These are phyloP conservation scores for Scomber scombrus DNA, from an alignment of 2,113 vertebrate species.

Conservation along the genomic window DNA sequence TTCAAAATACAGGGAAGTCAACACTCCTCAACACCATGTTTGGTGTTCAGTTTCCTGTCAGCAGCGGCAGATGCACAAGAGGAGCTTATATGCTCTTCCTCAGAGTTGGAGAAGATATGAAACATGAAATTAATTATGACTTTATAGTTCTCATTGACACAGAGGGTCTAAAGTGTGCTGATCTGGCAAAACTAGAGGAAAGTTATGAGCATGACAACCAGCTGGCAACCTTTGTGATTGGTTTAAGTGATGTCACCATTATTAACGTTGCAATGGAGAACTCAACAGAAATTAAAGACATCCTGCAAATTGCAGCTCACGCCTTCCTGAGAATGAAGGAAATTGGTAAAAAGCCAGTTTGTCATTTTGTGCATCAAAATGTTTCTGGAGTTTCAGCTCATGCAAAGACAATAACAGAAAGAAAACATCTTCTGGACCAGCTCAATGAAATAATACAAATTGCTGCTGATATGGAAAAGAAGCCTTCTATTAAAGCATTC, in stretches of 20 bases:
- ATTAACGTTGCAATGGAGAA: constrained; percentile 81
- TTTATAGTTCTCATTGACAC: constrained; percentile 77
- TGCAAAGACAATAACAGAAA: constrained; percentile 70
- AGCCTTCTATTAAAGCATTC: constrained; percentile 45
- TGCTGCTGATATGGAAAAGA: constrained; percentile 78
- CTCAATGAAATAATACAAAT: constrained; percentile 77
- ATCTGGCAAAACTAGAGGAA: constrained; percentile 54
- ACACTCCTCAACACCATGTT: constrained; percentile 91
- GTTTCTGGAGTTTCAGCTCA: constrained; percentile 77
- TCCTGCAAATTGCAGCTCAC: constrained; percentile 72
- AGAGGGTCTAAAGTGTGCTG: constrained; percentile 70
- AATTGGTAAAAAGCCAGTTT: constrained; percentile 80
- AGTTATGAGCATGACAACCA: constrained; percentile 82
- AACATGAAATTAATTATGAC: constrained; percentile 71
- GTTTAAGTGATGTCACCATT: constrained; percentile 84
- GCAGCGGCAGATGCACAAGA: constrained; percentile 82
- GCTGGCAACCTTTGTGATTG: constrained; percentile 85
- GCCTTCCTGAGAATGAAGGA: constrained; percentile 76
- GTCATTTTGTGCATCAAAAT: constrained; percentile 86
- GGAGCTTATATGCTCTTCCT: constrained; percentile 81
- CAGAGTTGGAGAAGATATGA: constrained; percentile 58
- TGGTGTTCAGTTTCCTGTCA: constrained; percentile 86
- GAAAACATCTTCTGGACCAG: constrained; percentile 73
- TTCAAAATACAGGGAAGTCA: constrained; percentile 83
- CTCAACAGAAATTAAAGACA: constrained; percentile 65